Conservation (phyloP, 2,888 invertebrate species). For the Epiblema foenella region DNA sequence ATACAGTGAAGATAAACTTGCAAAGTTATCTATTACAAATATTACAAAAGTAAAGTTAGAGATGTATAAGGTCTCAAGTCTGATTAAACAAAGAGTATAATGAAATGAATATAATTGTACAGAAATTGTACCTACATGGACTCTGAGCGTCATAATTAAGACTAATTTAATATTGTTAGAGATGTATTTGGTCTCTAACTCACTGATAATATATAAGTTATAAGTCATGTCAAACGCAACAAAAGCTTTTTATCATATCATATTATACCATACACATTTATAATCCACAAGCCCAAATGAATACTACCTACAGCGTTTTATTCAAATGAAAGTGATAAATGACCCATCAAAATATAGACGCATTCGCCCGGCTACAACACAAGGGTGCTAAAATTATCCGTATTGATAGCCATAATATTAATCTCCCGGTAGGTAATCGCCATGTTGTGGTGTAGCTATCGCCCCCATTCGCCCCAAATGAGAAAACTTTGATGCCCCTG, state of each 20-base stretch:
- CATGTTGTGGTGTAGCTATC: slow-evolving; percentile 17
- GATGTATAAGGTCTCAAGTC: too few species aligned
- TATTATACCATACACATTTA: neutral
- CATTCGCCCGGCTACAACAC: neutral
- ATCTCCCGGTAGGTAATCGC: slow-evolving; percentile 28
- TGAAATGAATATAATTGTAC: too few species aligned
- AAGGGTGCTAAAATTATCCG: slow-evolving; percentile 19
- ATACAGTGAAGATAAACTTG: too few species aligned
- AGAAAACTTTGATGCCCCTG: slow-evolving; percentile 29
- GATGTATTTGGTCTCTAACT: too few species aligned
- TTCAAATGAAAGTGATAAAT: neutral
- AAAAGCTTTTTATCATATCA: neutral
- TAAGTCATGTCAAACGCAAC: neutral
- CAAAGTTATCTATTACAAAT: too few species aligned
- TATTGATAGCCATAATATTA: slow-evolving; percentile 31
- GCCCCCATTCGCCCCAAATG: slow-evolving; percentile 17
- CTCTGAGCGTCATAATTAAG: too few species aligned
- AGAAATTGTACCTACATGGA: too few species aligned
- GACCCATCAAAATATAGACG: neutral
- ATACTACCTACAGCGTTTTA: neutral
- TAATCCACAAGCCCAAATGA: neutral
- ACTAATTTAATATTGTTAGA: too few species aligned
- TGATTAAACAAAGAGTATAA: too few species aligned
- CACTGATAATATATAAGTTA: too few species aligned
- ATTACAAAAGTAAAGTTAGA: too few species aligned